Conservation (phyloP, 2,888 invertebrate genomes). For the Drosophila quasianomalipes region DNA sequence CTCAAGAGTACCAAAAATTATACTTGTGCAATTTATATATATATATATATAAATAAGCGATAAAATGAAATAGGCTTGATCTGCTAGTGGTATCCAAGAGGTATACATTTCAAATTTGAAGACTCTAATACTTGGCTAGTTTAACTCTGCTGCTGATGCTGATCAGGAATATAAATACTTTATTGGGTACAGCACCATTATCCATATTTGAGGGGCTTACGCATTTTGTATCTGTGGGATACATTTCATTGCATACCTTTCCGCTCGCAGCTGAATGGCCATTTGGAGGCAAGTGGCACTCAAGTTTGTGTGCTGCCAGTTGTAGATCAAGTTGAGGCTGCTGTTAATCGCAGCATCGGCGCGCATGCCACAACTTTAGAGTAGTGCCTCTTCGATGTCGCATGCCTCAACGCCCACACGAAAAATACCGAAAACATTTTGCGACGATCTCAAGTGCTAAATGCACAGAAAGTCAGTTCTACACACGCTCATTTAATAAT, state of each 20-base stretch:
- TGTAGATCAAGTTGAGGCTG: constrained; percentile 23
- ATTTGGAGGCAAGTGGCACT: not conserved
- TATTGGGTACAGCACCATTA: not conserved
- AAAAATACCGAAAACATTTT: constrained; percentile 50
- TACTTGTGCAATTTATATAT: not conserved
- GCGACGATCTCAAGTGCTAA: constrained; percentile 55
- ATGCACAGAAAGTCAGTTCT: constrained; percentile 43
- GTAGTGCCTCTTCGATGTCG: constrained; percentile 18
- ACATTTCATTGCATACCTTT: constrained; percentile 20
- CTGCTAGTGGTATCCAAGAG: not conserved
- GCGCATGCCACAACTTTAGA: constrained; percentile 11
- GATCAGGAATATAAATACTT: not conserved
- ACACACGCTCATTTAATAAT: constrained; percentile 77
- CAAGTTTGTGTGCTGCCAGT: not conserved
- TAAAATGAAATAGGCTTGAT: not conserved
- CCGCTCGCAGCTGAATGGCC: not conserved
- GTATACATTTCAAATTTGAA: not conserved
- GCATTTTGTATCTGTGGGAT: not conserved
- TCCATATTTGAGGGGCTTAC: not conserved
- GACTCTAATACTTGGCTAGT: not conserved
- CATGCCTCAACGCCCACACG: constrained; percentile 68
- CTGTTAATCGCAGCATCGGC: constrained; percentile 1
- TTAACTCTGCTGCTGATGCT: not conserved
- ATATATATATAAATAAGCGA: not conserved
- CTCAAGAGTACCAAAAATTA: not conserved